Percentiles rank a stretch among this genome's conserved stretches.
These are phyloP conservation scores for Brachypodius melanocephalos DNA, from an alignment of 2,113 vertebrate species.

Conservation along the genomic window DNA sequence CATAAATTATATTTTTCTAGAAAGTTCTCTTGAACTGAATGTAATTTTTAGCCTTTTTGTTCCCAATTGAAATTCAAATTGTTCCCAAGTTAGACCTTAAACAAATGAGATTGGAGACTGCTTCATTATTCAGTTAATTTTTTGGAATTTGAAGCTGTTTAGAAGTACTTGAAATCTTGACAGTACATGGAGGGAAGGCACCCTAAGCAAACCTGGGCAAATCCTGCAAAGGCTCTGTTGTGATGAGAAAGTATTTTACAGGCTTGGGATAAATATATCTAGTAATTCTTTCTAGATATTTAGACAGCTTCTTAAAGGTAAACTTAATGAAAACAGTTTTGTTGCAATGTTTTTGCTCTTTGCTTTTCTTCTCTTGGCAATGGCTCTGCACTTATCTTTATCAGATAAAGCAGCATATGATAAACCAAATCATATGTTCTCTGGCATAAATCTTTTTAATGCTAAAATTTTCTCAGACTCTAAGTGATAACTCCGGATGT, in stretches of 20 bases:
- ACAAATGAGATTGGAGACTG: background rate
- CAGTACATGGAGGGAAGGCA: background rate
- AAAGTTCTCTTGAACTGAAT: background rate
- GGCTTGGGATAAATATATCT: background rate
- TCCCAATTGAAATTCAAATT: background rate
- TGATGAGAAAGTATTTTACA: background rate
- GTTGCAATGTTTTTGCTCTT: background rate
- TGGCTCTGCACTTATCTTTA: background rate
- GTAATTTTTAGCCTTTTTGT: background rate
- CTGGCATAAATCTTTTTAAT: constrained; percentile 12
- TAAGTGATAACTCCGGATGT: constrained; percentile 11
- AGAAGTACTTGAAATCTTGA: background rate
- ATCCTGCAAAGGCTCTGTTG: background rate
- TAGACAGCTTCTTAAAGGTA: background rate
- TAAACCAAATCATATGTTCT: constrained; percentile 18
- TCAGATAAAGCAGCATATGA: constrained; percentile 14
- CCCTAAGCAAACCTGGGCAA: background rate
- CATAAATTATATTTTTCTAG: background rate
- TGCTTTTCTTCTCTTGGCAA: background rate
- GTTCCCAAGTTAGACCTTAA: background rate
- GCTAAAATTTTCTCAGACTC: constrained; percentile 4
- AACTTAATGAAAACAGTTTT: background rate
- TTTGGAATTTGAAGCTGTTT: background rate
- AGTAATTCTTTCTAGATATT: background rate
- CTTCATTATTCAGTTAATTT: background rate